These are phyloP conservation scores for Cheirogaleus medius DNA, from an alignment of 2,113 vertebrate genomes.

Conservation along the genomic window DNA sequence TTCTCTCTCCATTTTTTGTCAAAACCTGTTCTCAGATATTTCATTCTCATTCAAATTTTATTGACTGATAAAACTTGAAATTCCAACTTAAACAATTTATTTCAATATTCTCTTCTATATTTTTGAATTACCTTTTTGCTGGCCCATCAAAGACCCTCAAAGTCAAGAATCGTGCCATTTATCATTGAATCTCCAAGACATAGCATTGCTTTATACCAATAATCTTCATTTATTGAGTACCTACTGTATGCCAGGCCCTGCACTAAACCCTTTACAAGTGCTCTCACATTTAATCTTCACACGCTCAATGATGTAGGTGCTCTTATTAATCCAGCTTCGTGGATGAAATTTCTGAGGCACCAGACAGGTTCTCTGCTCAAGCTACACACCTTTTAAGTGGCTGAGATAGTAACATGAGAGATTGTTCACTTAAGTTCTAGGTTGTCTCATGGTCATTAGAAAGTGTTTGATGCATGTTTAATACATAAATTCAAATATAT, in stretches of 20 bases:
- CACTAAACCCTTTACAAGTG: not conserved
- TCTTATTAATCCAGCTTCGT: not conserved
- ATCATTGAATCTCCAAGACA: not conserved
- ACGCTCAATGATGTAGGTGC: not conserved
- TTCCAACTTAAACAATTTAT: not conserved
- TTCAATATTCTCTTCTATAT: not conserved
- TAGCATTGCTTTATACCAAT: not conserved
- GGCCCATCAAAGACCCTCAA: not conserved
- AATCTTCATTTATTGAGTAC: not conserved
- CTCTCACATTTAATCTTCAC: not conserved
- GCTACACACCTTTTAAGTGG: not conserved
- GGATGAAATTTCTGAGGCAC: not conserved
- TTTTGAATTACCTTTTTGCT: not conserved
- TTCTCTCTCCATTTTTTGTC: not conserved
- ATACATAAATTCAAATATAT: not conserved
- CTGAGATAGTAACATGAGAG: not conserved
- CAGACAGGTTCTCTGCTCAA: not conserved
- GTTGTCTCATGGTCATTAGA: not conserved
- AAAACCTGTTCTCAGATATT: not conserved
- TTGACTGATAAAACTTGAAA: not conserved
- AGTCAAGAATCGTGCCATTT: not conserved
- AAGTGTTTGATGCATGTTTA: not conserved
- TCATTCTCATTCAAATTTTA: not conserved
- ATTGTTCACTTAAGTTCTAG: not conserved
- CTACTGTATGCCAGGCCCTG: not conserved